Conservation (phyloP, 2,113 vertebrate genomes). For the Ondatra zibethicus region DNA sequence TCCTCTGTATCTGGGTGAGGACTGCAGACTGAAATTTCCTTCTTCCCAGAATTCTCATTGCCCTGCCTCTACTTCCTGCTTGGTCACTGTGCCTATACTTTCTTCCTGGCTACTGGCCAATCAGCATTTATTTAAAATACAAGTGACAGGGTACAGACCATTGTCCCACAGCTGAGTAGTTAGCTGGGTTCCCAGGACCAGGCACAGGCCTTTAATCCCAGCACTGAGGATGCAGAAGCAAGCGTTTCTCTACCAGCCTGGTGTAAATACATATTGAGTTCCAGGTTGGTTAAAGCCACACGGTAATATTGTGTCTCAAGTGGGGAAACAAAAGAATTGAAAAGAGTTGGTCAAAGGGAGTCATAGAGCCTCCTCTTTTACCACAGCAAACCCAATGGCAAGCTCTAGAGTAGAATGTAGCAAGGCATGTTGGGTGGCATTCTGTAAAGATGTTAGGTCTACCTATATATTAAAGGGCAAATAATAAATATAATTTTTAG, state of each 20-base stretch:
- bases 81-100: too few relatives aligned
- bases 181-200: neutral
- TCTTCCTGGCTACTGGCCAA: too few relatives aligned
- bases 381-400: neutral
- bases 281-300: neutral
- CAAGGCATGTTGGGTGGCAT: neutral
- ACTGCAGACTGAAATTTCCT: too few relatives aligned
- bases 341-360: neutral
- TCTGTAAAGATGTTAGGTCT: neutral
- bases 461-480: slow-evolving; percentile 10
- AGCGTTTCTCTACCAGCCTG: neutral
- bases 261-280: neutral
- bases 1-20: too few relatives aligned
- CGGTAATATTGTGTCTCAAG: neutral
- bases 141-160: too few relatives aligned
- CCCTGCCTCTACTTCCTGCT: too few relatives aligned
- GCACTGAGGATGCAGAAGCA: neutral
- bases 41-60: too few relatives aligned
- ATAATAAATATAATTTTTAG: slow-evolving; percentile 18
- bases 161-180: neutral
- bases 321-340: neutral
- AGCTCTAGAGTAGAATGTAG: neutral
- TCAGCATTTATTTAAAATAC: too few relatives aligned
- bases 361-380: neutral
- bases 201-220: neutral